These are phyloP conservation scores for Tiliqua scincoides DNA, from an alignment of 2,113 vertebrate genomes.

Conservation along the genomic window DNA sequence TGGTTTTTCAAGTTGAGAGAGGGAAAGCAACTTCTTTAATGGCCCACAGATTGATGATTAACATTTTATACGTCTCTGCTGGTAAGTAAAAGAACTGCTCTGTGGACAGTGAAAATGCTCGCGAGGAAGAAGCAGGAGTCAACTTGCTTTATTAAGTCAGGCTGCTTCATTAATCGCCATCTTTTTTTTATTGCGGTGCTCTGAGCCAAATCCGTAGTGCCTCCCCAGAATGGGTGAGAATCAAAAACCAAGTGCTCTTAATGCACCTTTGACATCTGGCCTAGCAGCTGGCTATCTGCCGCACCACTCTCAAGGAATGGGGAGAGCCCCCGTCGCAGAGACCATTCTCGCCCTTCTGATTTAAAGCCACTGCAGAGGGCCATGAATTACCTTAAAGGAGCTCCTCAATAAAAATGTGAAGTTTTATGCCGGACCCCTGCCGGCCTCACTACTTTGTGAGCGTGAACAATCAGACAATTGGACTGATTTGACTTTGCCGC, in stretches of 20 bases:
- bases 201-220: slow-evolving; percentile 77
- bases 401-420: slow-evolving; percentile 74
- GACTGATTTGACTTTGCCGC: slow-evolving; percentile 83
- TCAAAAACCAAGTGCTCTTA: slow-evolving; percentile 80
- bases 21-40: slow-evolving; percentile 82
- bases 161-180: slow-evolving; percentile 83
- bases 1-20: slow-evolving; percentile 81
- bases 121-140: slow-evolving; percentile 76
- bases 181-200: slow-evolving; percentile 77
- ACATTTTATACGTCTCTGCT: slow-evolving; percentile 83
- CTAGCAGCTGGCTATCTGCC: slow-evolving; percentile 80
- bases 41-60: slow-evolving; percentile 84
- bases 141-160: slow-evolving; percentile 79
- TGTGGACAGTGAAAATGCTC: slow-evolving; percentile 80
- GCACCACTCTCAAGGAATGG: slow-evolving; percentile 77
- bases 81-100: slow-evolving; percentile 80
- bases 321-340: slow-evolving; percentile 76
- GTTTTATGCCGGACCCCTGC: slow-evolving; percentile 81
- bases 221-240: slow-evolving; percentile 74
- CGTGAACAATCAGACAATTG: slow-evolving; percentile 84
- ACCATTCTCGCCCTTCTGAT: slow-evolving; percentile 79
- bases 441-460: slow-evolving; percentile 75
- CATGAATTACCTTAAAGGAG: slow-evolving; percentile 87
- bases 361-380: slow-evolving; percentile 79
- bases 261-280: slow-evolving; percentile 85